Evolutionary conservation across 2,797 vertebrate genomes (phyloP), one percentile per base, ranked within the genome.

Genomic region (Pangasius krempfi): DNA sequence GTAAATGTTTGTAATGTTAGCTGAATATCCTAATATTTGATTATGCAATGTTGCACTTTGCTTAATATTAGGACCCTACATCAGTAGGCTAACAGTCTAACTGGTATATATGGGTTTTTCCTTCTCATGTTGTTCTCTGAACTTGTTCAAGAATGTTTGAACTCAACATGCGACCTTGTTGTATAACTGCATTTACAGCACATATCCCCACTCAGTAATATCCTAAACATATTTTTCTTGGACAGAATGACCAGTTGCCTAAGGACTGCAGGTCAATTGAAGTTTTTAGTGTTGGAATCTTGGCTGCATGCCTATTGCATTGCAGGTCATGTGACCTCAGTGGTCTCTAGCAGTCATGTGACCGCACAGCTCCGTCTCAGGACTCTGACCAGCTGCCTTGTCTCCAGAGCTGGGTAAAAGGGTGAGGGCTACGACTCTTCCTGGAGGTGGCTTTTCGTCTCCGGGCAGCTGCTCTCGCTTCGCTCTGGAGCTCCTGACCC

Each of bases 401-500:
- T 90, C 79, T 92, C 88, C 84, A 91, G 90, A 85, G 88, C 54
- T 84, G 86, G 87, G 88, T 78, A 84, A 86, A 87, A 54, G 81
- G 89, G 91, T 89, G 89, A 81, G 76, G 86, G 84, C 52, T 89
- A 89, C 40, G 52, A 76, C 89, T 93, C 92, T 89, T 89, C 91
- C 90, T 94, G 93, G 92, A 94, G 40, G 90, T 91, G 91, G 37
- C 85, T 91, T 90, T 92, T 92, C 90, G 86, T 87, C 88, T 93
- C 92, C 90, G 94, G 94, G 93, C 95, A 96, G 94, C 94, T 96
- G 95, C 93, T 92, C 94, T 94, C 88, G 95, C 94, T 95, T 94
- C 95, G 95, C 95, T 97, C 95, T 88, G 94, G 93, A 95, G 96
- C 94, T 94, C 94, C 93, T 96, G 96, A 96, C 96, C 96, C 94